Evolutionary conservation across 2,888 invertebrate species (phyloP).

Genomic region (Agonopterix arenella): DNA sequence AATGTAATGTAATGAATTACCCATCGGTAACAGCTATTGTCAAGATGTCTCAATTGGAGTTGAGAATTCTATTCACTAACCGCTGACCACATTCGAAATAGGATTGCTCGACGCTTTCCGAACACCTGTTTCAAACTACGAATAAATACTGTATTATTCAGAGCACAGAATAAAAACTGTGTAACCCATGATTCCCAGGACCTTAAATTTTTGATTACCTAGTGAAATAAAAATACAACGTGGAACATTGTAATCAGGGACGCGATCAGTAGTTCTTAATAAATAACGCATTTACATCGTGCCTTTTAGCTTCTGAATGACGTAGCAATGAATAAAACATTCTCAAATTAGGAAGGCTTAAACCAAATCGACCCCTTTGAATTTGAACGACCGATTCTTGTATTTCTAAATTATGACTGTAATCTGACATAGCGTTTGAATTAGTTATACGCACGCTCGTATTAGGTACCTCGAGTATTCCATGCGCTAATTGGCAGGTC

Average conservation of each 20-base stretch:
- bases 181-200: not conserved
- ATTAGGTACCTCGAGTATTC: not conserved
- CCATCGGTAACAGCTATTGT: slow-evolving; percentile 6
- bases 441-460: slow-evolving; percentile 14
- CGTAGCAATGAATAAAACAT: slow-evolving; percentile 32
- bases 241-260: not conserved
- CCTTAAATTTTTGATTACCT: not conserved
- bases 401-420: slow-evolving; percentile 11
- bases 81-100: too few species aligned
- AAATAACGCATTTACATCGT: slow-evolving; percentile 4
- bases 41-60: not conserved
- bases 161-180: not conserved
- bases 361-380: slow-evolving; percentile 16
- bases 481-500: not conserved
- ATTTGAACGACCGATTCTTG: slow-evolving; percentile 6
- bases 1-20: slow-evolving; percentile 5
- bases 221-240: not conserved
- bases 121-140: not conserved
- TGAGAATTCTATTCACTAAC: not conserved
- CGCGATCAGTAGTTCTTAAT: slow-evolving; percentile 14
- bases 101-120: too few species aligned
- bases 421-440: slow-evolving; percentile 7
- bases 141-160: not conserved
- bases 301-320: slow-evolving; percentile 25
- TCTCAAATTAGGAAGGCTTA: slow-evolving; percentile 22